Base-by-base conservation (phyloP, 2,888 invertebrate species). In the Thereva unica region DNA sequence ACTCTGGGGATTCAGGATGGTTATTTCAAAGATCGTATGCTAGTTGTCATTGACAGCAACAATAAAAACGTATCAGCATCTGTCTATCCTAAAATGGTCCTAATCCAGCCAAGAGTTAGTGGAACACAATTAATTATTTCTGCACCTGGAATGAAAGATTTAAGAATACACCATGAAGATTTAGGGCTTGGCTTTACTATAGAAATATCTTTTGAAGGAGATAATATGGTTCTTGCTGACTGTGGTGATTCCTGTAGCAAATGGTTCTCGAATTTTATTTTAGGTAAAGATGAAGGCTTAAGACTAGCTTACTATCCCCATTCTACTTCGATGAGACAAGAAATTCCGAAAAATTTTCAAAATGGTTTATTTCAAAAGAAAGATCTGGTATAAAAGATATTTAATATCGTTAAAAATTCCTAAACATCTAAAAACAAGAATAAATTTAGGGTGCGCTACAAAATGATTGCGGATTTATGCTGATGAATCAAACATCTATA, bases 161-260 rank as follows among this genome's bases (percentile, higher is more conserved):
- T 87, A 12, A 78, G 80, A 45, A 77, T 86, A 23, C 23, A 23
- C 23, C 23, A 23, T 23, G 23, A 23, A 23, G 23, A 23, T 23
- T 23, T 23, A 23, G 23, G 23, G 2, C 23, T 23, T 23, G 23
- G 23, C 23, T 2, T 2, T 23, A 23, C 23, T 23, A 2, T 23
- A 23, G 23, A 23, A 23, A 23, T 23, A 23, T 23, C 23, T 1
- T 23, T 23, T 23, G 23, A 23, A 1, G 23, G 23, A 23, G 23
- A 23, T 2, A 23, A 23, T 23, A 23, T 23, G 23, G 23, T 2
- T 0, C 89, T 87, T 0, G 82, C 86, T 72, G 88, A 92, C 74
- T 93, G 92, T 76, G 93, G 93, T 0, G 85, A 85, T 67, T 86
- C 86, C 70, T 86, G 85, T 8, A 86, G 89, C 12, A 84, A 85